Evolutionary conservation across 2,113 vertebrate species (phyloP).

Genomic region (Potamarius usumacintae): DNA sequence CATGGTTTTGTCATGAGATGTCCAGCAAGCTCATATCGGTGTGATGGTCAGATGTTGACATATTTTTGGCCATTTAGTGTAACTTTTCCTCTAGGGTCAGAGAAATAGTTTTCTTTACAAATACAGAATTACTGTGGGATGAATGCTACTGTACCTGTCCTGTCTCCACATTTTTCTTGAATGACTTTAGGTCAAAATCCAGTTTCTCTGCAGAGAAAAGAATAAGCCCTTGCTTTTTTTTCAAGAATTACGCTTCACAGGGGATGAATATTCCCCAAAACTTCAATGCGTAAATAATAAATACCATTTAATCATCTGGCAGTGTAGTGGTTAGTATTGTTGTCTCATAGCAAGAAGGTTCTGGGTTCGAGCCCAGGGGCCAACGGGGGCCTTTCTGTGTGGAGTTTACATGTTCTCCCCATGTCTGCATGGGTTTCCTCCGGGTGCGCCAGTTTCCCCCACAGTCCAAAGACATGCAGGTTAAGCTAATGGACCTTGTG

Average conservation of each 20-base stretch:
- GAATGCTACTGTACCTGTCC: neutral
- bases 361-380: too few species aligned
- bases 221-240: neutral
- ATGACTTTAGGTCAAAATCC: neutral
- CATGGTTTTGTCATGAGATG: neutral
- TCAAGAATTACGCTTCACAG: neutral
- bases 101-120: neutral
- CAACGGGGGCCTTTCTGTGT: too few species aligned
- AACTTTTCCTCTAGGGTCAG: neutral
- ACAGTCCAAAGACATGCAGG: too few species aligned
- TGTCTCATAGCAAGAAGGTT: too few species aligned
- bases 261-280: neutral
- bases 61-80: neutral
- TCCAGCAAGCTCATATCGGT: neutral
- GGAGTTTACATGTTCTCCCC: too few species aligned
- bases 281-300: neutral
- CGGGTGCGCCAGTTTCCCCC: too few species aligned
- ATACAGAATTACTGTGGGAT: neutral
- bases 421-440: too few species aligned
- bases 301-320: neutral
- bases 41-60: neutral
- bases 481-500: too few species aligned
- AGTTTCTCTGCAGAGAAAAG: neutral
- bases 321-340: too few species aligned
- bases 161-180: neutral